Base-by-base conservation (phyloP, 1,140 invertebrate species). In the Belonocnema kinseyi region DNA sequence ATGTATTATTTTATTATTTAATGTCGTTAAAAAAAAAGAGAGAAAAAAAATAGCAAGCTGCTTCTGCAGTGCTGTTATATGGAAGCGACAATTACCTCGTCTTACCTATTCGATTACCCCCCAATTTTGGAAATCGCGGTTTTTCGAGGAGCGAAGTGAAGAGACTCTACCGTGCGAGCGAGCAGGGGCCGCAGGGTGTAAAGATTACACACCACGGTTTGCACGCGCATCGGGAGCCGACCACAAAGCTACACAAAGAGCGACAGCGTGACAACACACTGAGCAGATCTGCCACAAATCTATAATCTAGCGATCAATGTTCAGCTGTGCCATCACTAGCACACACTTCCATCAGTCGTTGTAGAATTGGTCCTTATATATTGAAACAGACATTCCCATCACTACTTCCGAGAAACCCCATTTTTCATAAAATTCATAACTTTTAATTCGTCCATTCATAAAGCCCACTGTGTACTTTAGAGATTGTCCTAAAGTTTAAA, bases 321-420 rank as follows among this genome's bases (percentile, higher is more conserved):
- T 93, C 93, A 93, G 93, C 90, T 93, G 92, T 93, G 93, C 92
- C 91, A 93, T 93, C 93, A 93, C 92, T 92, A 90, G 92, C 92
- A 93, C 92, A 93, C 92, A 93, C 92, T 93, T 93, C 92, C 92
- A 77, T 75, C 0, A 17, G 0, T 11, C 0, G 0, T 0, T 0
- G 0, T 0, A 2, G 40, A 19, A n/a, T 3, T 2, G 12, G 0
- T 16, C 0, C 52, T 90, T 92, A 88, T 92, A 91, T 84, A 88
- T 10, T 1, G 14, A 73, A 72, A 0, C 0, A 0, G 2, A 0
- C 0, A 1, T 12, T 0, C n/a, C 0, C 0, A 16, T 5, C 2
- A 77, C 50, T 72, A 50, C 84, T 83, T 79, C 79, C 73, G 85
- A 85, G 87, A 85, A 61, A 50, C 1, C 61, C 7, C 33, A 6